Evolutionary conservation across 2,797 vertebrate species (phyloP).

Genomic region (Myotis daubentonii): DNA sequence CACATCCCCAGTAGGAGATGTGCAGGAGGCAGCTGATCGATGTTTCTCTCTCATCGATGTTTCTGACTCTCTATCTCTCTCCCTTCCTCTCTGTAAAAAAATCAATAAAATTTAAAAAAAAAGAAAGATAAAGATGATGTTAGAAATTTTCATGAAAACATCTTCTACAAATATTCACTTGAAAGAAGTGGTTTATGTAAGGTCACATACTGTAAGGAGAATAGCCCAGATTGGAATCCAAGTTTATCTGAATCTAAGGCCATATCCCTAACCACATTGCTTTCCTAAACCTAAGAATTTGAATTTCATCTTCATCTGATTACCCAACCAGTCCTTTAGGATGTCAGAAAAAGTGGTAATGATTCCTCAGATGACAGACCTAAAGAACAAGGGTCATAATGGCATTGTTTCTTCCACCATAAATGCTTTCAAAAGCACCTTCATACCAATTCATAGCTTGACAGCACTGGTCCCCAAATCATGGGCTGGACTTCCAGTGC

Average conservation of each 20-base stretch:
- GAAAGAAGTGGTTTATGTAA: not conserved
- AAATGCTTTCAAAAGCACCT: slow-evolving; percentile 10
- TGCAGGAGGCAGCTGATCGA: too few relatives aligned
- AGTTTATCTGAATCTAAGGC: slow-evolving; percentile 25
- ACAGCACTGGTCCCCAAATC: not conserved
- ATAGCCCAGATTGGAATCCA: not conserved
- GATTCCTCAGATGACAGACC: not conserved
- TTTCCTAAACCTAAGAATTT: slow-evolving; percentile 16
- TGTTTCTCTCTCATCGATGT: too few relatives aligned
- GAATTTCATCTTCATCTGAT: slow-evolving; percentile 36
- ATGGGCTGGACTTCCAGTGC: not conserved
- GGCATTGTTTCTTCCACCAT: not conserved
- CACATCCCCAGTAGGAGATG: too few relatives aligned
- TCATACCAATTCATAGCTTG: slow-evolving; percentile 20
- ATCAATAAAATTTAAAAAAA: too few relatives aligned
- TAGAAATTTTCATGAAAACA: not conserved
- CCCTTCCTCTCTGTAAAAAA: too few relatives aligned
- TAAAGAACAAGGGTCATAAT: slow-evolving; percentile 13
- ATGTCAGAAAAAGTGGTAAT: not conserved
- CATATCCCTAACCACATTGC: slow-evolving; percentile 27
- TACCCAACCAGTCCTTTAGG: slow-evolving; percentile 24
- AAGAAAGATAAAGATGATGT: not conserved
- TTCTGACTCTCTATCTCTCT: too few relatives aligned
- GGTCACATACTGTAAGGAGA: not conserved
- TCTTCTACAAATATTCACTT: not conserved